Evolutionary conservation across 2,797 vertebrate species (phyloP).

Genomic region (Falco naumanni): DNA sequence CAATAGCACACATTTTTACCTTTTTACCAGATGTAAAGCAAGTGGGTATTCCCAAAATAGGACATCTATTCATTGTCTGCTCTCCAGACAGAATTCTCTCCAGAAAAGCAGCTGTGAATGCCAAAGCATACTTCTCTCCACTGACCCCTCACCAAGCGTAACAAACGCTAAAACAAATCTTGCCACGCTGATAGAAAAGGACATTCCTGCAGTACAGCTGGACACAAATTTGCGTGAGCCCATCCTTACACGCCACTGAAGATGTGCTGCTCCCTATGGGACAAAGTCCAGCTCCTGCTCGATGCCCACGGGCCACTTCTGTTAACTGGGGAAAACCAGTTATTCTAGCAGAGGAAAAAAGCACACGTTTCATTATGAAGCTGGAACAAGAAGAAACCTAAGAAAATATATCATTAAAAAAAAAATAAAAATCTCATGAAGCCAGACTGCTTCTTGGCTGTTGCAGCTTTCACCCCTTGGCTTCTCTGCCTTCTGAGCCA

Average conservation of each 20-base stretch:
- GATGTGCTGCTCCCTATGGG: background rate
- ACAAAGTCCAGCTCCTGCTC: background rate
- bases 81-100: background rate
- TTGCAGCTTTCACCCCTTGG: background rate
- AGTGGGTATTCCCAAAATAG: background rate
- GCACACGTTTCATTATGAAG: background rate
- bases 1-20: background rate
- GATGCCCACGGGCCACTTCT: background rate
- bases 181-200: background rate
- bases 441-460: background rate
- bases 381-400: background rate
- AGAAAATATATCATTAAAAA: background rate
- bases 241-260: background rate
- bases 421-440: background rate
- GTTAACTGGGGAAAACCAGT: background rate
- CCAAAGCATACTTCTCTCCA: background rate
- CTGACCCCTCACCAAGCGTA: too few relatives aligned
- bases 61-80: background rate
- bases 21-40: background rate
- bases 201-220: background rate
- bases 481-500: background rate
- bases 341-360: background rate
- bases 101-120: background rate
- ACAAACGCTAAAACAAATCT: background rate
- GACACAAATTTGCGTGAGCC: background rate